phyloP scores from a whole-genome alignment of 2,113 vertebrate species.

The Zosterops japonicus region DNA sequence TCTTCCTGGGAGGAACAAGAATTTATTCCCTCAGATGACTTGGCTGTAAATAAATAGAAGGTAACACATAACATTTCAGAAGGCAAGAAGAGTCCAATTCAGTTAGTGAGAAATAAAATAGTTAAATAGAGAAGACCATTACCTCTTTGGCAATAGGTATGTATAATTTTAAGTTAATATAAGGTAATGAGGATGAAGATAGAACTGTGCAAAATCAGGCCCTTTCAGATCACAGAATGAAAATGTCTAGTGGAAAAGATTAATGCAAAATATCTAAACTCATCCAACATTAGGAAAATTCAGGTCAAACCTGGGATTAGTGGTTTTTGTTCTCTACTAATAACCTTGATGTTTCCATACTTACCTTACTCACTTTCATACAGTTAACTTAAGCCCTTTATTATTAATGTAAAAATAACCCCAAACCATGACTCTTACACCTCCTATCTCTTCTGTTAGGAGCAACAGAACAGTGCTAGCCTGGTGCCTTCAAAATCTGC shows the following conservation, averaged over 20 bases:
- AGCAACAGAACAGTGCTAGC: neutral
- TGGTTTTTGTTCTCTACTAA: neutral
- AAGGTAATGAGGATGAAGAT: neutral
- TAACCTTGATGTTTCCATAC: conserved; percentile 1
- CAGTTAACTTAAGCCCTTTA: neutral
- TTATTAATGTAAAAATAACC: neutral
- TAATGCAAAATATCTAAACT: conserved; percentile 29
- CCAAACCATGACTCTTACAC: accelerated
- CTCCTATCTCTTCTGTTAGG: neutral
- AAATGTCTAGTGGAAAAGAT: conserved; percentile 30
- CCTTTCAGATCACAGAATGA: neutral
- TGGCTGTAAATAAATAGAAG: neutral
- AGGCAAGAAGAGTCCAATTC: neutral
- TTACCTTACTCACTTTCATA: neutral
- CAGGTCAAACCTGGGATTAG: conserved; percentile 48
- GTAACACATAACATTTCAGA: neutral
- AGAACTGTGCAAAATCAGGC: neutral
- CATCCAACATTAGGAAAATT: conserved; percentile 42
- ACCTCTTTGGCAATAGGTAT: neutral
- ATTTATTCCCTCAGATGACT: neutral
- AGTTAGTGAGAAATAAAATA: neutral
- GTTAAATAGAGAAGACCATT: neutral
- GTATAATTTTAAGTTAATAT: neutral
- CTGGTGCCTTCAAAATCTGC: neutral
- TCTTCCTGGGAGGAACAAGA: neutral